phyloP scores from a whole-genome alignment of 1,140 invertebrate genomes.

The Heterodera carotae region DNA sequence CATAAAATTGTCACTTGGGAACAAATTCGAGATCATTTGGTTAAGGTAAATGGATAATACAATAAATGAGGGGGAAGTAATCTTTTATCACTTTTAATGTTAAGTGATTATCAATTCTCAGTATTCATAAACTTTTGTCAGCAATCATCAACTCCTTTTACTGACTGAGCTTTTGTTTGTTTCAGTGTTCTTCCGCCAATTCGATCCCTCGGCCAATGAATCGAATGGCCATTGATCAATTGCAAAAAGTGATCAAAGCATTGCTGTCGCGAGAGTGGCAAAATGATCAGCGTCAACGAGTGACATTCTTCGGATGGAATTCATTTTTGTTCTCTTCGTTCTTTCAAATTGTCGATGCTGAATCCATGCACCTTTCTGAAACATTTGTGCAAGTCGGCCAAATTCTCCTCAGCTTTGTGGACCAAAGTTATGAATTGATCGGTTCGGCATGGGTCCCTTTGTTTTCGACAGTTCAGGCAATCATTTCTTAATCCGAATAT shows the following conservation, averaged over 20 bases:
- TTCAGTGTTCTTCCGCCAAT: constrained; percentile 13
- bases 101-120: no score
- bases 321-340: constrained; percentile 15
- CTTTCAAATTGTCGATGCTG: not conserved
- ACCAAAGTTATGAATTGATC: constrained; percentile 9
- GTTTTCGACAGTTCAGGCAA: constrained; percentile 9
- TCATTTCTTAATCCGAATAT: not conserved
- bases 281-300: not conserved
- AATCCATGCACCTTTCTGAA: not conserved
- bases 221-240: constrained; percentile 16
- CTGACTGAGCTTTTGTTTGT: not conserved
- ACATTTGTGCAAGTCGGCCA: constrained; percentile 11
- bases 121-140: no score
- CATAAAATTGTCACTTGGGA: not conserved
- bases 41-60: constrained; percentile 1
- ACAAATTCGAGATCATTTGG: constrained; percentile 1
- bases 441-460: constrained; percentile 4
- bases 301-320: constrained; percentile 18
- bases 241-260: constrained; percentile 17
- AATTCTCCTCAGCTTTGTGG: constrained; percentile 15
- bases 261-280: not conserved
- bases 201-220: constrained; percentile 20
- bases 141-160: no score
- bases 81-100: no score
- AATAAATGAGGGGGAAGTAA: not conserved